phyloP scores from a whole-genome alignment of 2,797 vertebrate genomes.

The Cossypha caffra region DNA sequence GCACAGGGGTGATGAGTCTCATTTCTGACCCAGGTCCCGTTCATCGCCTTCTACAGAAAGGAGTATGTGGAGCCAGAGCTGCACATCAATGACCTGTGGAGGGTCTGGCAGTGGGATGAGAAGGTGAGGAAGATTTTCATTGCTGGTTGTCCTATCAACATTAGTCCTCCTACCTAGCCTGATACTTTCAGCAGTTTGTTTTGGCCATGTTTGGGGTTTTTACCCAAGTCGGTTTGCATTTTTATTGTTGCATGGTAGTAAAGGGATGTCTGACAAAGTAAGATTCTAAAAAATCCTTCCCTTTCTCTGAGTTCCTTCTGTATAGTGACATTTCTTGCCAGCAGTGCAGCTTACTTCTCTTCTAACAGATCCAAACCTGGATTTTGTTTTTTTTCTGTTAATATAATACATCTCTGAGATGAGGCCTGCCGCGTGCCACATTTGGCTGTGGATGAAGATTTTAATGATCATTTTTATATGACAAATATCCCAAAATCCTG shows the following conservation, averaged over 20 bases:
- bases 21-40: conserved; percentile 86
- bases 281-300: not conserved
- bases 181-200: not conserved
- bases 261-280: not conserved
- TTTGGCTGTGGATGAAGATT: not conserved
- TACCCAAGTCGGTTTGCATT: fast-evolving
- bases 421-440: fast-evolving
- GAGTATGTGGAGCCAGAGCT: conserved; percentile 99
- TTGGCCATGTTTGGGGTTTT: not conserved
- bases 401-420: not conserved
- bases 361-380: not conserved
- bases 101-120: conserved; percentile 99
- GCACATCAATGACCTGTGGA: conserved; percentile 98
- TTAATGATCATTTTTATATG: not conserved
- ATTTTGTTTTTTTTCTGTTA: not conserved
- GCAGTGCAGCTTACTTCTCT: not conserved
- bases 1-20: not conserved
- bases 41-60: conserved; percentile 99
- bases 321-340: not conserved
- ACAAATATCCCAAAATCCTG: not conserved
- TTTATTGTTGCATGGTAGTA: not conserved
- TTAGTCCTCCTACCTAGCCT: not conserved
- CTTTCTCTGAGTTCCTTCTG: not conserved
- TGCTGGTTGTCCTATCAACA: not conserved
- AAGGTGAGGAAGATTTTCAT: conserved; percentile 83